Evolutionary conservation across 1,140 invertebrate species (phyloP), one percentile per base, ranked within the genome.

Genomic region (Xylocopa sonorina): DNA sequence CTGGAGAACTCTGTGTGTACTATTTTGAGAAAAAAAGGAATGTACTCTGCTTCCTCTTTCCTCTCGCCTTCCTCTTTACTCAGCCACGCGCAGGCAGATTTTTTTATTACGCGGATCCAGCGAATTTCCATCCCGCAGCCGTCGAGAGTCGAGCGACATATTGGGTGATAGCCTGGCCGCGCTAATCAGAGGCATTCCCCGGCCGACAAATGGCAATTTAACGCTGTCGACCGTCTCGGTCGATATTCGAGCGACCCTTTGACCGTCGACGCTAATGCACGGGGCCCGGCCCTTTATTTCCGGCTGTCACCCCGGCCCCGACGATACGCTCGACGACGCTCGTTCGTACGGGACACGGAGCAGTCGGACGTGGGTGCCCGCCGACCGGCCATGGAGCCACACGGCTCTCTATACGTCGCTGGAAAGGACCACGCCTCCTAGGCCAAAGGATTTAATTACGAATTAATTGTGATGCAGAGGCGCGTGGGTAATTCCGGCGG

Each of bases 231-330:
- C 68, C 85, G 83, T 86, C 81, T 88, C 86, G 87, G 84, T 89
- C 89, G 87, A 89, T 89, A 90, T 82, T 86, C 84, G 83, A 81
- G 83, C 82, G 83, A 89, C 86, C 87, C 89, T 90, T 90, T 90
- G 88, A 89, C 86, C 81, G 85, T 82, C 76, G 83, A 83, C 84
- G 83, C 78, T 89, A 89, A 90, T 87, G 88, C 85, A 87, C 69
- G 83, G 81, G n/a, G n/a, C n/a, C 82, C 87, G 82, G 88, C 89
- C 89, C 89, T 90, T 89, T 89, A 90, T 90, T 90, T 90, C 89
- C 89, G 88, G 88, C 88, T 89, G 89, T 90, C 89, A 86, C 81
- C 81, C 83, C 79, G 76, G 63, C 81, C n/a, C 55, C 76, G 83
- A 63, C 81, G 84, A 86, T 86, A 83, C 76, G 84, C 72, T 75